Base-by-base conservation (phyloP, 2,888 invertebrate species). In the Andricus quercusramuli region DNA sequence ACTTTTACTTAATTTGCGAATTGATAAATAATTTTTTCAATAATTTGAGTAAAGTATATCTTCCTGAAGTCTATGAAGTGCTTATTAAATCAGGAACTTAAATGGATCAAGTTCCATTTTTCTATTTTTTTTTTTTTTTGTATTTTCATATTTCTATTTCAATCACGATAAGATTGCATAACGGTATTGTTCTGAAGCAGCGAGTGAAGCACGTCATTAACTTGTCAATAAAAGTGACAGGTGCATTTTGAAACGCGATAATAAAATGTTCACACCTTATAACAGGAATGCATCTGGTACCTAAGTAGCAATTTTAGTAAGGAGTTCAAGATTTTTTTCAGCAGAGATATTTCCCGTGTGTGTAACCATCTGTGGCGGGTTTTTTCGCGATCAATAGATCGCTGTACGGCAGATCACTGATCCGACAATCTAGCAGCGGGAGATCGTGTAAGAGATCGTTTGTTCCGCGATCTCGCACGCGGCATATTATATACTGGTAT, bases 381-480 rank as follows among this genome's bases (percentile, higher is more conserved):
- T 90, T 88, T 90, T 90, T 88, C 89, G 87, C 90, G 89, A 90
- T 90, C 90, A 90, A 90, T 90, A 89, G 90, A 90, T 90, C 88
- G 87, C 88, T 90, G 90, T 90, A 90, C 86, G 88, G 88, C 86
- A 88, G 87, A 89, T 88, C 86, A 85, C 86, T 87, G 89, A 90
- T 90, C 89, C 87, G 85, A 85, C 88, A 90, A 90, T 90, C 90
- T 90, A 90, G 89, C 90, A 90, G 90, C 90, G 88, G 90, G 90
- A 90, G 89, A 90, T 90, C 90, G 89, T 90, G 90, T 90, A 89
- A 37, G 89, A 86, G 90, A 90, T 90, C 89, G 88, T 90, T 90
- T 89, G 90, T 90, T 90, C 90, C 88, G 88, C 88, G 89, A 88
- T 88, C 88, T 84, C 86, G 87, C 84, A 86, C 87, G 85, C 87